phyloP scores from a whole-genome alignment of 2,113 vertebrate genomes.

The Erythrocercus mccallii region DNA sequence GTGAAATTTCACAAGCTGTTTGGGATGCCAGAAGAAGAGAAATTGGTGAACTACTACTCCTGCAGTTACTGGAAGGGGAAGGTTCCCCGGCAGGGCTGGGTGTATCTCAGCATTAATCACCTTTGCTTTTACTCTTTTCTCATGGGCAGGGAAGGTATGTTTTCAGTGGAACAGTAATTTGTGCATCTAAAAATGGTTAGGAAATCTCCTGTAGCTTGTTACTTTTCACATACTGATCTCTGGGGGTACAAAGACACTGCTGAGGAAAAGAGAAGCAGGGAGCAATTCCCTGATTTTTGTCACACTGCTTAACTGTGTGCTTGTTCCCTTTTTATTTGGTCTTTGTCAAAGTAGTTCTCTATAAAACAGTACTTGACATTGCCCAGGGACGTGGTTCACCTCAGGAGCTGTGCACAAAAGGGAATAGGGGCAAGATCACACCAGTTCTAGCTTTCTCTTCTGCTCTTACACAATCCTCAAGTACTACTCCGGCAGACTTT shows the following conservation, averaged over 20 bases:
- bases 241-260: not conserved
- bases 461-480: not conserved
- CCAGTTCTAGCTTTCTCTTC: not conserved
- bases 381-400: not conserved
- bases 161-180: not conserved
- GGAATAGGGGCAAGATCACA: not conserved
- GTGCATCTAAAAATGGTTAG: not conserved
- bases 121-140: constrained; percentile 97
- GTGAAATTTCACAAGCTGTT: constrained; percentile 94
- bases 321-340: not conserved
- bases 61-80: constrained; percentile 99
- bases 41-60: constrained; percentile 97
- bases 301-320: accelerated
- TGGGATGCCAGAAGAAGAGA: constrained; percentile 96
- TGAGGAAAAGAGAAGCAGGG: not conserved
- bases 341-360: not conserved
- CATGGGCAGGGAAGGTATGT: constrained; percentile 93
- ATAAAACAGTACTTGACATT: not conserved
- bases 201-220: not conserved
- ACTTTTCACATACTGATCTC: not conserved
- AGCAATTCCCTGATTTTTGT: not conserved
- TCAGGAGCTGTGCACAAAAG: not conserved
- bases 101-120: constrained; percentile 99
- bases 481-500: not conserved
- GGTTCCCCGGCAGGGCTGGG: constrained; percentile 96